Percentiles rank a stretch among this genome's conserved stretches.
Evolutionary conservation across 2,888 invertebrate species (phyloP).

Genomic region (Volucella inanis): DNA sequence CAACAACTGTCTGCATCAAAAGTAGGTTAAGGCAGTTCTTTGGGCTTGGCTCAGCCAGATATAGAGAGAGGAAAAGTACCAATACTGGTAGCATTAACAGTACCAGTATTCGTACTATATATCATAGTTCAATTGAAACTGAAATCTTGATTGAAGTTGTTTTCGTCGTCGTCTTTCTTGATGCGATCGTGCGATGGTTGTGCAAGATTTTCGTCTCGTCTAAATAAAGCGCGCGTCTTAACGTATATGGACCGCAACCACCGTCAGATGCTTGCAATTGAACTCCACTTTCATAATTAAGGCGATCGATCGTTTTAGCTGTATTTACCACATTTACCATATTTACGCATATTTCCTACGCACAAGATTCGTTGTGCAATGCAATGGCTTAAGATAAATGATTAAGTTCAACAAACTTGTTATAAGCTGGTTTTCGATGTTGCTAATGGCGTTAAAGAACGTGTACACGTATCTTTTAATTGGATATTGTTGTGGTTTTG

Average conservation of each 20-base stretch:
- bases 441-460: conserved; percentile 29
- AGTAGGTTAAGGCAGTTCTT: conserved; percentile 78
- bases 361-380: conserved; percentile 60
- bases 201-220: conserved; percentile 58
- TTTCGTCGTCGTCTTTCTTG: conserved; percentile 26
- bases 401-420: conserved; percentile 73
- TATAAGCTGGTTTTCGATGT: conserved; percentile 36
- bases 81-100: no score
- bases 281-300: conserved; percentile 72
- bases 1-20: conserved; percentile 57
- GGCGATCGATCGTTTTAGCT: conserved; percentile 37
- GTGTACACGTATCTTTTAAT: conserved; percentile 11
- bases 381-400: conserved; percentile 6
- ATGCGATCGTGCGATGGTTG: conserved; percentile 34
- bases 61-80: conserved; percentile 45
- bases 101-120: no score
- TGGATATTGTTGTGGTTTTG: conserved; percentile 16
- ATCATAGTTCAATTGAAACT: conserved; percentile 19
- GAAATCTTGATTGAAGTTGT: conserved; percentile 45
- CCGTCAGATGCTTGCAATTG: conserved; percentile 58
- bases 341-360: conserved; percentile 63
- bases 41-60: conserved; percentile 57
- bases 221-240: conserved; percentile 41
- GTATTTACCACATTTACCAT: background rate
- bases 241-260: conserved; percentile 29